A percentile compares a stretch with the other conserved stretches of the same genome.
Evolutionary conservation across 2,888 invertebrate genomes (phyloP).

Genomic region (Aelia acuminata): DNA sequence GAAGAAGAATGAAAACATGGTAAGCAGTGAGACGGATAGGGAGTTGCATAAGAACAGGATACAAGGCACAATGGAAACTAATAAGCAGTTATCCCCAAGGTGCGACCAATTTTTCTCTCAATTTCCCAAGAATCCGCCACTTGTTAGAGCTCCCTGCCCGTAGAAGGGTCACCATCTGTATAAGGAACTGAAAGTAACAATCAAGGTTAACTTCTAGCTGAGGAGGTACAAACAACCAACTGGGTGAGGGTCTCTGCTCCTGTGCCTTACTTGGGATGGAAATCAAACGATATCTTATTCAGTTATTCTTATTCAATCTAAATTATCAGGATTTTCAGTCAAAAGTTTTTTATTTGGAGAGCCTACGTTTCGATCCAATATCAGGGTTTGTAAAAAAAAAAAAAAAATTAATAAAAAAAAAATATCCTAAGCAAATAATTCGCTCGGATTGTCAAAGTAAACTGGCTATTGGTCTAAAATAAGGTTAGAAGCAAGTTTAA

Average conservation of each 20-base stretch:
- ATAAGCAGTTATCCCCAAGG: not conserved
- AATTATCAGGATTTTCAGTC: too few species aligned
- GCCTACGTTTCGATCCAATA: too few species aligned
- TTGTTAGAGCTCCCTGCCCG: not conserved
- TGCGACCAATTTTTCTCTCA: constrained; percentile 5
- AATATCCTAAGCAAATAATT: too few species aligned
- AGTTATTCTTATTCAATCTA: too few species aligned
- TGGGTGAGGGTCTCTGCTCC: too few species aligned
- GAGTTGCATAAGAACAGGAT: not conserved
- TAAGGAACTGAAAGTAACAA: not conserved
- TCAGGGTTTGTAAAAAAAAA: too few species aligned
- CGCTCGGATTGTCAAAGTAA: too few species aligned
- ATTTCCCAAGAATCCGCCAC: not conserved
- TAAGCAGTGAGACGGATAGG: not conserved
- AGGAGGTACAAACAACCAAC: not conserved
- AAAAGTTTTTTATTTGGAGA: too few species aligned
- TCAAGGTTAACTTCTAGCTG: not conserved
- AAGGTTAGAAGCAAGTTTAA: too few species aligned
- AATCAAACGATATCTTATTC: not conserved
- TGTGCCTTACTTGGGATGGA: not conserved
- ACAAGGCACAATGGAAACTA: not conserved
- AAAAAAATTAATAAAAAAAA: too few species aligned
- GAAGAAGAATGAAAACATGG: not conserved
- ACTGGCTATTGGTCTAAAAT: too few species aligned
- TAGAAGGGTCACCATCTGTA: not conserved